Conservation (phyloP, 2,888 invertebrate species). For the Nudaria mundana region DNA sequence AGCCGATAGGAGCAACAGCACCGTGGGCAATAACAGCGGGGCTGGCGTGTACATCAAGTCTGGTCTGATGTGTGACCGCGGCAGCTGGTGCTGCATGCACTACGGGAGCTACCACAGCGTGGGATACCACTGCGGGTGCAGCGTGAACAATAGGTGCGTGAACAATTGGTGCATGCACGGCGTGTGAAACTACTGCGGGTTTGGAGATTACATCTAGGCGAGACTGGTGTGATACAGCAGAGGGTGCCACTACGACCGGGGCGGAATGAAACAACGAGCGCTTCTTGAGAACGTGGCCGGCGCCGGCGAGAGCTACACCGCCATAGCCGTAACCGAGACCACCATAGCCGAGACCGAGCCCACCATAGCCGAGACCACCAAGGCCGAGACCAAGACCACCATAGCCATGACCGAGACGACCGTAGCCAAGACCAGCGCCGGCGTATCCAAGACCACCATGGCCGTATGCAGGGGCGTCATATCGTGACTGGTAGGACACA, state of each 20-base stretch:
- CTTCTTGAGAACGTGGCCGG: slow-evolving; percentile 48
- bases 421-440: no score
- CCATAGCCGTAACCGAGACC: slow-evolving; percentile 31
- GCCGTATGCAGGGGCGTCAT: slow-evolving; percentile 38
- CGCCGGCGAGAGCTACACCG: slow-evolving; percentile 26
- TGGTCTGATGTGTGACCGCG: slow-evolving; percentile 53
- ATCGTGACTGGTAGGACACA: slow-evolving; percentile 59
- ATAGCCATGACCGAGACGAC: no score
- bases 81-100: slow-evolving; percentile 23
- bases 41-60: slow-evolving; percentile 47
- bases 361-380: neutral
- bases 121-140: slow-evolving; percentile 32
- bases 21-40: slow-evolving; percentile 32
- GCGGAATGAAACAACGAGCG: slow-evolving; percentile 51
- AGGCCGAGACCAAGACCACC: no score
- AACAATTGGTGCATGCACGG: slow-evolving; percentile 37
- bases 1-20: slow-evolving; percentile 36
- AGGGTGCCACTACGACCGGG: slow-evolving; percentile 48
- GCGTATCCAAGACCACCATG: no score
- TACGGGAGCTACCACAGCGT: slow-evolving; percentile 17
- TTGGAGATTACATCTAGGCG: slow-evolving; percentile 39
- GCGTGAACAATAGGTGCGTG: slow-evolving; percentile 24
- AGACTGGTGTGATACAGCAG: slow-evolving; percentile 76
- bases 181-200: slow-evolving; percentile 48
- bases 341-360: slow-evolving; percentile 33